phyloP scores from a whole-genome alignment of 2,797 vertebrate species.

The Glyptemys insculpta region DNA sequence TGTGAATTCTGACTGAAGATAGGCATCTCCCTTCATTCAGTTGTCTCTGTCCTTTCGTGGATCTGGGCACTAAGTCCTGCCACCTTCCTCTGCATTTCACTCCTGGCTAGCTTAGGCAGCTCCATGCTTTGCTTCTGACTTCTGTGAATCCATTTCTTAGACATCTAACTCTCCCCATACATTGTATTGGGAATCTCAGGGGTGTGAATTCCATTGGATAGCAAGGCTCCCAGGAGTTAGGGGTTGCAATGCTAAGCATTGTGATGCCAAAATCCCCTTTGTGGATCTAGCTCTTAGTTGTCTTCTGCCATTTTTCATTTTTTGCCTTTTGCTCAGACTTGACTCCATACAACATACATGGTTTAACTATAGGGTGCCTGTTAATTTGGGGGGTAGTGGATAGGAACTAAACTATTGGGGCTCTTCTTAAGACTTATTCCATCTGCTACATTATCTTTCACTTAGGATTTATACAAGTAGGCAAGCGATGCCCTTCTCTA shows the following conservation, averaged over 20 bases:
- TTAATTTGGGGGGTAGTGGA: not conserved
- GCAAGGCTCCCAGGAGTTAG: not conserved
- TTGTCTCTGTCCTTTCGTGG: not conserved
- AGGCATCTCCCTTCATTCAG: not conserved
- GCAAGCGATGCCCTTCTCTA: not conserved
- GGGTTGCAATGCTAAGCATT: not conserved
- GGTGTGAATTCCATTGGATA: not conserved
- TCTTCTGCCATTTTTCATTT: not conserved
- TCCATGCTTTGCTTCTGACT: not conserved
- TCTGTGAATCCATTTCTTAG: not conserved
- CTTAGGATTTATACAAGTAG: not conserved
- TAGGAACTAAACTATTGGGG: not conserved
- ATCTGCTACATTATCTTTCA: not conserved
- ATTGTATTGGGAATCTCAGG: not conserved
- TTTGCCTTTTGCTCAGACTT: fast-evolving
- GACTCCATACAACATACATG: not conserved
- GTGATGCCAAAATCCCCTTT: not conserved
- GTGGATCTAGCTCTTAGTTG: not conserved
- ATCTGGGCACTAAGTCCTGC: not conserved
- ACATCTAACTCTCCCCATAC: not conserved
- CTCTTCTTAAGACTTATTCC: not conserved
- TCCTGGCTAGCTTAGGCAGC: not conserved
- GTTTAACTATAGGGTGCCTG: not conserved
- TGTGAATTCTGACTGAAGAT: too few species aligned
- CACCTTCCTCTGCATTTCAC: not conserved